These are phyloP conservation scores for Panurus biarmicus DNA, from an alignment of 2,113 vertebrate species.

Conservation along the genomic window DNA sequence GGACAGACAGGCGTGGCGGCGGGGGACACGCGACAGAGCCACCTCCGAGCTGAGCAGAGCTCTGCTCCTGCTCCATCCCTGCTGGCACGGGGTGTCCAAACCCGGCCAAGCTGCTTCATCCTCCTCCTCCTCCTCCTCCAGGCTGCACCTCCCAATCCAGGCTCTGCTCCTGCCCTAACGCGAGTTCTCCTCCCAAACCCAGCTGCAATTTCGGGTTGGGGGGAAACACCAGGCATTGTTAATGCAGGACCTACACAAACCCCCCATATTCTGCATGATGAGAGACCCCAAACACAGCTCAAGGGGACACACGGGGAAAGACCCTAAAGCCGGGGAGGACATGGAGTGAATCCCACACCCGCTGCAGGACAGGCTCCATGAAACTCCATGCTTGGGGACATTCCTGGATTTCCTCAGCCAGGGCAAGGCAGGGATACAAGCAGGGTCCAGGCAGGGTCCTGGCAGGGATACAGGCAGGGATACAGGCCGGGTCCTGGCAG, in stretches of 20 bases:
- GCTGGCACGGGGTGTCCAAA: background rate
- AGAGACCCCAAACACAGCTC: background rate
- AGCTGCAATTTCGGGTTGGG: background rate
- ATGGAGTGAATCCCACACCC: rapidly evolving
- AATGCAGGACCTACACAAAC: constrained; percentile 20
- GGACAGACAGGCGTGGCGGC: rapidly evolving
- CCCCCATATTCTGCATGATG: rapidly evolving
- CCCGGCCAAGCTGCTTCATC: background rate
- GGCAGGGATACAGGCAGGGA: background rate
- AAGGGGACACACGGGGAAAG: rapidly evolving
- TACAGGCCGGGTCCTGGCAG: too few species aligned
- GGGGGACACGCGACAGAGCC: background rate
- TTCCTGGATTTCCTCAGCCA: background rate
- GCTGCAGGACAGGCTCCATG: rapidly evolving
- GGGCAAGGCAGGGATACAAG: background rate
- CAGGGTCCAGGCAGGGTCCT: background rate
- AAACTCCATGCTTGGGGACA: rapidly evolving
- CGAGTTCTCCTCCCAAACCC: background rate
- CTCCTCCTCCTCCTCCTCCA: background rate
- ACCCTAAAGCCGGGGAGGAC: background rate
- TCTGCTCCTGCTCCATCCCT: background rate
- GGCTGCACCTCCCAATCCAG: background rate
- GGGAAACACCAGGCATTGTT: background rate
- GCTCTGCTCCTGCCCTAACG: background rate
- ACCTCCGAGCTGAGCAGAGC: background rate